Percentiles rank a stretch among this genome's conserved stretches.
These are phyloP conservation scores for Staurois parvus DNA, from an alignment of 2,797 vertebrate species.

Conservation along the genomic window DNA sequence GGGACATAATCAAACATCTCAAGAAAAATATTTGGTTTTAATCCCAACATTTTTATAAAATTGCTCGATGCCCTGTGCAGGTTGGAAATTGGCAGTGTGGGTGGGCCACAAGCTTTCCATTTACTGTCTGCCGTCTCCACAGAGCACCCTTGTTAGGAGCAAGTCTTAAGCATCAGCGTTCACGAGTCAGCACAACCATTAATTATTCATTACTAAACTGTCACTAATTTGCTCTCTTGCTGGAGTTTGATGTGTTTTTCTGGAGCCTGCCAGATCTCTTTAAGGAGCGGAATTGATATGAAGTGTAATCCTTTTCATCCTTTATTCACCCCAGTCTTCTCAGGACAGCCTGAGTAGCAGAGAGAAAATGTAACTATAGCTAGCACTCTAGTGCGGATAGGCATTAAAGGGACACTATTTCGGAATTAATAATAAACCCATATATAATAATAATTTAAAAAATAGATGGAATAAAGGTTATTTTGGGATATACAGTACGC, in stretches of 20 bases:
- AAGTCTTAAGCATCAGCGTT: background rate
- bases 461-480: background rate
- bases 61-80: too few relatives aligned
- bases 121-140: background rate
- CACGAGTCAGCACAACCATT: slow-evolving; percentile 34
- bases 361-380: background rate
- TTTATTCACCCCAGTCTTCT: background rate
- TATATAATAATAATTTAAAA: too few relatives aligned
- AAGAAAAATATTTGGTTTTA: too few relatives aligned
- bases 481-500: too few relatives aligned
- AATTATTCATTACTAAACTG: slow-evolving; percentile 42
- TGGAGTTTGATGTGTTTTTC: slow-evolving; percentile 25
- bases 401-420: too few relatives aligned
- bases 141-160: background rate
- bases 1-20: too few relatives aligned
- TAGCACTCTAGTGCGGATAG: background rate
- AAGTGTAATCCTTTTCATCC: slow-evolving; percentile 35
- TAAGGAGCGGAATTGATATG: slow-evolving; percentile 27
- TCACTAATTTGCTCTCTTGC: slow-evolving; percentile 43
- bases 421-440: background rate
- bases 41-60: too few relatives aligned
- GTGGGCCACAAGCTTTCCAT: background rate
- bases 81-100: background rate
- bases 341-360: background rate
- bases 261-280: slow-evolving; percentile 44